phyloP scores from a whole-genome alignment of 2,888 invertebrate species.

The Epiblema foenella region DNA sequence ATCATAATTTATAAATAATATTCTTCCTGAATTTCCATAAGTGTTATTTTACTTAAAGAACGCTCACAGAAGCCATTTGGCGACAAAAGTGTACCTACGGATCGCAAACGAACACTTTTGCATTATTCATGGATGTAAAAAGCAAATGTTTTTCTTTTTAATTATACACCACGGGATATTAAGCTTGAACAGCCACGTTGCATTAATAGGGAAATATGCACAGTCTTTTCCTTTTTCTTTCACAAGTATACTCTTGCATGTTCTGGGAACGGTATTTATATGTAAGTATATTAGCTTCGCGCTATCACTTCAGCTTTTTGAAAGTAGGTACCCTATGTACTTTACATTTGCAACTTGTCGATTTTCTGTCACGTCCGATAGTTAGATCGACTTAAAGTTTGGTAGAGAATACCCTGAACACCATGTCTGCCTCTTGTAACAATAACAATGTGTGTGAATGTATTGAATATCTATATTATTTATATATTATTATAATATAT shows the following conservation, averaged over 20 bases:
- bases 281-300: no score
- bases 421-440: no score
- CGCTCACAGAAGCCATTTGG: slow-evolving; percentile 68
- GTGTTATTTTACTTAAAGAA: slow-evolving; percentile 43
- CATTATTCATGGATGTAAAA: slow-evolving; percentile 83
- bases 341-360: no score
- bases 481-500: no score
- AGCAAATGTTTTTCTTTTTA: slow-evolving; percentile 82
- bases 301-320: no score
- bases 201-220: slow-evolving; percentile 61
- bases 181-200: slow-evolving; percentile 71
- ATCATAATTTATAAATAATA: background rate
- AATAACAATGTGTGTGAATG: no score
- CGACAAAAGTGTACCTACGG: slow-evolving; percentile 74
- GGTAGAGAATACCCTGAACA: no score
- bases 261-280: background rate
- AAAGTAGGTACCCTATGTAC: no score
- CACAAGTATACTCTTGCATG: background rate
- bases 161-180: slow-evolving; percentile 82
- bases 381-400: no score
- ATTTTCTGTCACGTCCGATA: no score
- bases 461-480: no score
- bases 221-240: slow-evolving; percentile 26
- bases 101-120: slow-evolving; percentile 81
- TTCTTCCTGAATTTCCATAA: background rate